Percentiles rank a stretch among this genome's conserved stretches.
Conservation (phyloP, 2,113 vertebrate genomes). For the Lagopus leucura region DNA sequence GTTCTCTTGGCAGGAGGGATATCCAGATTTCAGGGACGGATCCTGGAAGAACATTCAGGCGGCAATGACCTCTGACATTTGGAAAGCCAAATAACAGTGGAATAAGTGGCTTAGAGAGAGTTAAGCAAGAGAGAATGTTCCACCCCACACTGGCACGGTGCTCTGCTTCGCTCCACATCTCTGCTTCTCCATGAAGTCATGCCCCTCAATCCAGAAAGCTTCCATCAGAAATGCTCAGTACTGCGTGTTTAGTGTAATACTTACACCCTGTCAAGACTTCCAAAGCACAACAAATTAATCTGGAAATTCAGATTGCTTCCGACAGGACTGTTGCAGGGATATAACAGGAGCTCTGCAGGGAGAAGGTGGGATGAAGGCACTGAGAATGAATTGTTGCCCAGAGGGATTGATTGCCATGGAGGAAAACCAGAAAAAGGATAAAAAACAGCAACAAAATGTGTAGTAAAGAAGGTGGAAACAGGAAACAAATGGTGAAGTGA, state of each 20-base stretch:
- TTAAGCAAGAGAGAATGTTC: neutral
- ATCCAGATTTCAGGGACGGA: neutral
- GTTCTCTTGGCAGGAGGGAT: neutral
- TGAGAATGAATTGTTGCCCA: neutral
- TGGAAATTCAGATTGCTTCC: neutral
- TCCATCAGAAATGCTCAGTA: neutral
- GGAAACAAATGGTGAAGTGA: neutral
- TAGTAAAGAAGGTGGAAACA: neutral
- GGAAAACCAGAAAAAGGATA: neutral
- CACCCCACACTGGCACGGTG: neutral
- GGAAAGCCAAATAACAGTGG: neutral
- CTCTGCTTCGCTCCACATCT: neutral
- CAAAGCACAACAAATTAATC: neutral
- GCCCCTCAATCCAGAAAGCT: neutral
- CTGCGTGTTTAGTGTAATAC: neutral
- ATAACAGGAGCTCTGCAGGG: neutral
- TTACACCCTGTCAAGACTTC: neutral
- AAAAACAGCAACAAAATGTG: neutral
- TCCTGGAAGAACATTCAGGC: neutral
- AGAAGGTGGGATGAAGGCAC: neutral
- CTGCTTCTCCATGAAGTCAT: neutral
- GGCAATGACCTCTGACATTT: neutral
- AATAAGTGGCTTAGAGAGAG: neutral
- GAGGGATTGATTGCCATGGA: neutral
- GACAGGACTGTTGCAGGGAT: neutral